A percentile compares a stretch with the other conserved stretches of the same genome.
Conservation (phyloP, 1,140 invertebrate species). For the Protaetia brevitarsis region DNA sequence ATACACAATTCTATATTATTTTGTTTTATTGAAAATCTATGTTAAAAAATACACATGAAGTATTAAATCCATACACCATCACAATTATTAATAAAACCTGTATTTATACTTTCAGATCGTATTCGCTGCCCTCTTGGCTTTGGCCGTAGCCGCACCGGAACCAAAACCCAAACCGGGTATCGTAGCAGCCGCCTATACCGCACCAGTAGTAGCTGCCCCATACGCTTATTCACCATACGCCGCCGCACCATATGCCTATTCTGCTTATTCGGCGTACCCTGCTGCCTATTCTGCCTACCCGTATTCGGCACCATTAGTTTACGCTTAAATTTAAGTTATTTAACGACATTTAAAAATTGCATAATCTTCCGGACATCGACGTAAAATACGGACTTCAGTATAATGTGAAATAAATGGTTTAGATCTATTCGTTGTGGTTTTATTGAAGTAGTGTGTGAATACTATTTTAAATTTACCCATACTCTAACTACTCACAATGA, state of each 20-base stretch:
- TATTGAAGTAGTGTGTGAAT: too few species aligned
- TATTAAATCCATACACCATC: background rate
- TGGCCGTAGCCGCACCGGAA: slow-evolving; percentile 20
- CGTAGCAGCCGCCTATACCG: slow-evolving; percentile 25
- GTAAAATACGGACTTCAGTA: too few species aligned
- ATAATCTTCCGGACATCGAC: too few species aligned
- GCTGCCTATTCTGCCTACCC: slow-evolving; percentile 30
- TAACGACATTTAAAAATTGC: too few species aligned
- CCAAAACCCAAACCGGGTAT: background rate
- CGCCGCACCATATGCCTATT: slow-evolving; percentile 24
- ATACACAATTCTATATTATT: too few species aligned
- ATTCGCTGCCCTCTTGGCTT: slow-evolving; percentile 22
- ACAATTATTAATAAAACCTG: background rate
- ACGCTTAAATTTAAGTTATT: slow-evolving; percentile 3
- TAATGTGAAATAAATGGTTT: too few species aligned
- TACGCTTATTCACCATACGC: slow-evolving; percentile 26
- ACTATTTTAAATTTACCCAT: too few species aligned
- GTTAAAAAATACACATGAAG: too few species aligned
- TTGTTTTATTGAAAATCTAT: too few species aligned
- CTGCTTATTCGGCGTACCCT: slow-evolving; percentile 29
- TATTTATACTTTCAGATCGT: background rate
- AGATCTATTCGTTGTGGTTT: too few species aligned
- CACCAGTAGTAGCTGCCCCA: slow-evolving; percentile 21
- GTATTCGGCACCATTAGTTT: background rate
- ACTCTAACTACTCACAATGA: too few species aligned